Evolutionary conservation across 2,888 invertebrate species (phyloP), one percentile per base, ranked within the genome.

Genomic region (Chydorus sphaericus): DNA sequence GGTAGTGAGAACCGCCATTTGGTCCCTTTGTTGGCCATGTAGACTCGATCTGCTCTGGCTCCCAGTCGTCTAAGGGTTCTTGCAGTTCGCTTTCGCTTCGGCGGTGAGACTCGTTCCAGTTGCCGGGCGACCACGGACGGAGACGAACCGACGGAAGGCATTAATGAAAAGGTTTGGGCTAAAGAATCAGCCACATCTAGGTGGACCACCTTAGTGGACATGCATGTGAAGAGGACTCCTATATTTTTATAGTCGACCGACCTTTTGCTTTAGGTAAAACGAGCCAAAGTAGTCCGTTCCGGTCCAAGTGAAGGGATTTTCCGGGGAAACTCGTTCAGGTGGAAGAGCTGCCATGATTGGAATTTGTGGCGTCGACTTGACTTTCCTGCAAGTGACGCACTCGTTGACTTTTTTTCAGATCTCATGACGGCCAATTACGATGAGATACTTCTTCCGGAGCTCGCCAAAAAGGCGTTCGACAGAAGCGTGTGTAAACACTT

Each of bases 1-100:
- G 61, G 60, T 5, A 59, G 58, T 26, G 49, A 58, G 50, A 62
- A 62, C 36, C 61, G 54, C 61, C 62, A 62, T 1, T 37, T 5
- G 11, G 29, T 54, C 11, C 10, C 26, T 16, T 28, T 18, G 20
- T 54, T 28, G 8, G 39, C 16, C n/a, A 39, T 14, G 7, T 18
- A 23, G 26, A 11, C 38, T n/a, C n/a, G n/a, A n/a, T n/a, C n/a
- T n/a, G n/a, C n/a, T n/a, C n/a, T n/a, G n/a, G n/a, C n/a, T n/a
- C n/a, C n/a, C n/a, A n/a, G n/a, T n/a, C n/a, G n/a, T n/a, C n/a
- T n/a, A n/a, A n/a, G n/a, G n/a, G n/a, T n/a, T n/a, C n/a, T n/a
- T n/a, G n/a, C n/a, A n/a, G n/a, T n/a, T n/a, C n/a, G n/a, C n/a
- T n/a, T n/a, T n/a, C n/a, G n/a, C n/a, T n/a, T n/a, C 62, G 10